phyloP scores from a whole-genome alignment of 35 echinoderm and acorn worm genomes.

The Ptychodera flava region DNA sequence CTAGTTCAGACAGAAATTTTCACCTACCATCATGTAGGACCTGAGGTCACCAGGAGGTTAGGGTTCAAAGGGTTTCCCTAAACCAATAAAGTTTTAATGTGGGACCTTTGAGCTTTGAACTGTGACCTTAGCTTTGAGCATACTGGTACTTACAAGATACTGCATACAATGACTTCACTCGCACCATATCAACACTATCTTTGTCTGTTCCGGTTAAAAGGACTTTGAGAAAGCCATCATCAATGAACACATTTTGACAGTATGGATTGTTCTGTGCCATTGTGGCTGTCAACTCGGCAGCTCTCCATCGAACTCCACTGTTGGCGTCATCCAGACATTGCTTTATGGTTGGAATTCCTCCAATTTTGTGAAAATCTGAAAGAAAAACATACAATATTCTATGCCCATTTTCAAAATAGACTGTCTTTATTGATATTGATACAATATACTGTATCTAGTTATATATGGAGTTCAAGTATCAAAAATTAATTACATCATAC shows the following conservation, averaged over 20 bases:
- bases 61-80: no score
- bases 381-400: neutral
- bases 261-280: conserved; percentile 72
- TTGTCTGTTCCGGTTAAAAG: conserved; percentile 53
- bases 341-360: conserved; percentile 45
- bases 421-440: neutral
- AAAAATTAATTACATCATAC: no score
- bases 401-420: neutral
- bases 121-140: no score
- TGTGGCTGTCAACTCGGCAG: conserved; percentile 53
- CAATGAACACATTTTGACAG: conserved; percentile 50
- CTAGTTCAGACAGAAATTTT: no score
- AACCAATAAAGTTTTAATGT: no score
- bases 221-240: conserved; percentile 37
- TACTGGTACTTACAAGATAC: conserved; percentile 83
- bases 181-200: conserved; percentile 39
- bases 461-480: no score
- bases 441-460: neutral
- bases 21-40: no score
- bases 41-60: no score
- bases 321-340: conserved; percentile 43
- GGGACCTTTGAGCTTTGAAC: no score
- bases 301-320: conserved; percentile 80
- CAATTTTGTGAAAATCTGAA: conserved; percentile 82
- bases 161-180: conserved; percentile 81